A percentile compares a stretch with the other conserved stretches of the same genome.
Conservation (phyloP, 2,113 vertebrate species). For the Xenus cinereus region DNA sequence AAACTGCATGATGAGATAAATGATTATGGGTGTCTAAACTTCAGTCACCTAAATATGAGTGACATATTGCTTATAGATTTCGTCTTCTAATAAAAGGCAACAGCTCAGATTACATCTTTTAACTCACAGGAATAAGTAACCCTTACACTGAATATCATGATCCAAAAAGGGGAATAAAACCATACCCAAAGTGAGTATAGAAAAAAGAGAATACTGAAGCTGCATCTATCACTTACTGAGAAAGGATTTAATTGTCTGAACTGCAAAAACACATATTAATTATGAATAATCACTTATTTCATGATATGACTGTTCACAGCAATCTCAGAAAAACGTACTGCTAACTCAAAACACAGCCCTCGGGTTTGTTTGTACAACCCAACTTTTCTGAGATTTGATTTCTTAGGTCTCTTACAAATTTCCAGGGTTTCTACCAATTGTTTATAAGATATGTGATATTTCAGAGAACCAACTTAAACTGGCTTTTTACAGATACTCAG, state of each 20-base stretch:
- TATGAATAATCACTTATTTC: background rate
- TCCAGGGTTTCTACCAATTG: background rate
- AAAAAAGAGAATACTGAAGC: background rate
- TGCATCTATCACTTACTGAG: background rate
- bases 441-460: background rate
- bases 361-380: constrained; percentile 1
- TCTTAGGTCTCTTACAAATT: background rate
- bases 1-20: background rate
- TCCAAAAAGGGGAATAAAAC: background rate
- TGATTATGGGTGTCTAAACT: background rate
- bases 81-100: background rate
- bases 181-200: background rate
- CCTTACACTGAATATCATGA: background rate
- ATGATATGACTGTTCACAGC: background rate
- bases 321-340: constrained; percentile 33
- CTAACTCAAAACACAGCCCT: background rate
- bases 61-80: background rate
- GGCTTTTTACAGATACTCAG: background rate
- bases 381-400: constrained; percentile 53
- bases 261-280: background rate
- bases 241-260: background rate
- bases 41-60: background rate
- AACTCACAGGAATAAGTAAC: background rate
- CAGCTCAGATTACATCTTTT: background rate
- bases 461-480: background rate